Base-by-base conservation (phyloP, 2,888 invertebrate genomes). In the Nephrotoma appendiculata region DNA sequence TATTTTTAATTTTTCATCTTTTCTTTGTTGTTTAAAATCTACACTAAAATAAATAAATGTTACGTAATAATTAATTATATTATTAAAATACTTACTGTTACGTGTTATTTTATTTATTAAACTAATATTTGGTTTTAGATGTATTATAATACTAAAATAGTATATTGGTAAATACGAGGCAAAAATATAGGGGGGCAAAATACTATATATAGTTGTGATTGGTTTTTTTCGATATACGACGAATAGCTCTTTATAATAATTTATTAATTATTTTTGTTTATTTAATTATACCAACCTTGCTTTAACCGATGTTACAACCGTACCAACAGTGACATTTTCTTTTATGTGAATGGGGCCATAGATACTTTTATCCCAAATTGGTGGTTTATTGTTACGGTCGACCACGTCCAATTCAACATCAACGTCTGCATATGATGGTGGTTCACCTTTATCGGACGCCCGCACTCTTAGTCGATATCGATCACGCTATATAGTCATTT, bases 281-380 rank as follows among this genome's bases (percentile, higher is more conserved):
- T 71, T 71, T 71, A 84, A 43, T 84, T 84, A 96, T 96, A 96
- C 96, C 96, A 96, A 96, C 98, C 98, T 97, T 95, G 98, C 98
- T 96, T 98, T 98, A 94, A 98, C 96, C 94, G 97, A 96, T 94
- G 97, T 97, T 95, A 98, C 97, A 95, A 97, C 96, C 94, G 97
- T 97, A 95, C 98, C 98, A 95, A 98, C 97, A 95, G 97, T 97
- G 95, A 98, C 97, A 96, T 98, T 98, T 96, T 98, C 98, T 95
- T 96, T 96, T 95, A 98, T 97, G 96, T 96, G 96, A 94, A 97
- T 97, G 94, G 98, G 98, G 94, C 98, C 97, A 95, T 98, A 98
- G 94, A 97, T 95, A 94, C 95, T 95, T 94, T 95, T 95, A 94
- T 97, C 98, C 98, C 97, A 98, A 93, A 97, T 95, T 93, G 97